Percentiles rank a stretch among this genome's conserved stretches.
Conservation (phyloP, 2,797 vertebrate genomes). For the Rhynchonycteris naso region DNA sequence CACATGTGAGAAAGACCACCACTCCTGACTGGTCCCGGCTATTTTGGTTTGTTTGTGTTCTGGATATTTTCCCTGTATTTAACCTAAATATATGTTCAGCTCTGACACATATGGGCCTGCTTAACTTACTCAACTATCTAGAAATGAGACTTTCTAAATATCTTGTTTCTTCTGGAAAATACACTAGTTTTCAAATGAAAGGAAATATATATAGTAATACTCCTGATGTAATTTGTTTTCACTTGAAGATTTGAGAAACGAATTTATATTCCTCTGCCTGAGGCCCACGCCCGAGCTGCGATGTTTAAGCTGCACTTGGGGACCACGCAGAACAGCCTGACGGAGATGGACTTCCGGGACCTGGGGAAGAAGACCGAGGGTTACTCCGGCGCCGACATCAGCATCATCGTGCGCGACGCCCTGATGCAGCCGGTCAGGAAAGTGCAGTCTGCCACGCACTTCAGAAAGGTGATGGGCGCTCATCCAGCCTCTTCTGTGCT, state of each 20-base stretch:
- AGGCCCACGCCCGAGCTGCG: slow-evolving; percentile 93
- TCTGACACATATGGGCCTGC: not conserved
- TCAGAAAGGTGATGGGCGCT: slow-evolving; percentile 91
- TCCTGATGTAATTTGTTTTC: not conserved
- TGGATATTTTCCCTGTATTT: not conserved
- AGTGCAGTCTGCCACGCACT: slow-evolving; percentile 98
- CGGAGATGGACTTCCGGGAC: slow-evolving; percentile 90
- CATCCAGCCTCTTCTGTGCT: not conserved
- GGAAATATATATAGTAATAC: not conserved
- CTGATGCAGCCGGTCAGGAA: slow-evolving; percentile 98
- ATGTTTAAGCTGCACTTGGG: slow-evolving; percentile 98
- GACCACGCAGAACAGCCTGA: slow-evolving; percentile 90
- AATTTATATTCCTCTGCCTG: slow-evolving; percentile 98
- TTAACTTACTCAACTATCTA: not conserved
- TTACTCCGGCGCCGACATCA: slow-evolving; percentile 97
- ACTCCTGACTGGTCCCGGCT: not conserved
- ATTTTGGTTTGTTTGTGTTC: not conserved
- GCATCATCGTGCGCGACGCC: slow-evolving; percentile 96
- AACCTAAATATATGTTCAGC: not conserved
- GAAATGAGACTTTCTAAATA: slow-evolving; percentile 6
- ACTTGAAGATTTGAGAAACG: slow-evolving; percentile 96
- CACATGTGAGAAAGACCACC: not conserved
- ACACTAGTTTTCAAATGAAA: slow-evolving; percentile 37
- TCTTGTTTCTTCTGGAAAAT: slow-evolving; percentile 40
- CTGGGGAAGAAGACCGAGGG: slow-evolving; percentile 94